A percentile compares a stretch with the other conserved stretches of the same genome.
Conservation (phyloP, 2,888 invertebrate species). For the Adelognathus sp. region DNA sequence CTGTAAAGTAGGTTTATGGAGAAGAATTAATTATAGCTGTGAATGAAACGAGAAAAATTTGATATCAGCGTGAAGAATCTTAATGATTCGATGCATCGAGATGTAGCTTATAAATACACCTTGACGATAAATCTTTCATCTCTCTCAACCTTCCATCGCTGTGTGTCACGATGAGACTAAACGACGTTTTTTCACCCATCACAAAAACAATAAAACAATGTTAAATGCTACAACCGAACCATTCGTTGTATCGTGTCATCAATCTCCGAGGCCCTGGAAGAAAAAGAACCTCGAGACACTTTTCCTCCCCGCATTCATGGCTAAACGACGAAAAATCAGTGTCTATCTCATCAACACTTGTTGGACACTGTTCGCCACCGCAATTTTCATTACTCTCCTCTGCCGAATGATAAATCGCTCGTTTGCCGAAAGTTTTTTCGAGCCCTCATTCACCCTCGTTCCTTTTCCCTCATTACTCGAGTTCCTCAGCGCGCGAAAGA, state of each 20-base stretch:
- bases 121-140: slow-evolving; percentile 26
- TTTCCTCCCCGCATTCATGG: background rate
- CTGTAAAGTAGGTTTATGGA: slow-evolving; percentile 58
- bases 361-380: background rate
- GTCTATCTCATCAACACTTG: background rate
- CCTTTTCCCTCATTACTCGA: background rate
- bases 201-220: background rate
- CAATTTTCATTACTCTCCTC: background rate
- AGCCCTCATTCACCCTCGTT: background rate
- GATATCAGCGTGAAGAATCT: slow-evolving; percentile 18
- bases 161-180: background rate
- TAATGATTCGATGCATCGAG: slow-evolving; percentile 9
- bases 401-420: background rate
- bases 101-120: slow-evolving; percentile 13
- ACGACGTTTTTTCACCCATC: background rate
- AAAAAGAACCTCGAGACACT: background rate
- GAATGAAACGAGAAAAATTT: slow-evolving; percentile 34
- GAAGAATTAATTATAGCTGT: slow-evolving; percentile 39
- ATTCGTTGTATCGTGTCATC: no score
- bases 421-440: background rate
- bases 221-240: no score
- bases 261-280: background rate
- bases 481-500: background rate
- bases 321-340: background rate
- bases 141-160: background rate